Percentiles rank a stretch among this genome's conserved stretches.
These are phyloP conservation scores for Mycetomoellerius zeteki DNA, from an alignment of 1,140 invertebrate species.

Conservation along the genomic window DNA sequence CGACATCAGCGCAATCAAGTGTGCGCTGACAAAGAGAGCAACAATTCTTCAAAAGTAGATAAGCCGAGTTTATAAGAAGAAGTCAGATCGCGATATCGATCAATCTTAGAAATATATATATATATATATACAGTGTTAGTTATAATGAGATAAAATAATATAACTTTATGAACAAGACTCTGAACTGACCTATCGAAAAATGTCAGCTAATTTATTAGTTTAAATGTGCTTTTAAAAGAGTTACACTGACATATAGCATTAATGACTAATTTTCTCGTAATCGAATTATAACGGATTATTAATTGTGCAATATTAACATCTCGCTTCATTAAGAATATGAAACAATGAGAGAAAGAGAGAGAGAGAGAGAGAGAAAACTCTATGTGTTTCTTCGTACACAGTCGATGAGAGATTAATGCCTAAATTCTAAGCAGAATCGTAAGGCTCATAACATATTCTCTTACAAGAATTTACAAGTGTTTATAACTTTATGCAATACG, in stretches of 20 bases:
- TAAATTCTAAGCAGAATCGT: no score
- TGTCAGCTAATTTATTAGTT: slow-evolving; percentile 1
- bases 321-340: slow-evolving; percentile 15
- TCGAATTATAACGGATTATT: neutral
- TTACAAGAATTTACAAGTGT: no score
- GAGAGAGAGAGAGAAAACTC: neutral
- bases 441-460: no score
- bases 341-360: neutral
- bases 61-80: slow-evolving; percentile 40
- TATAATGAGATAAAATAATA: slow-evolving; percentile 30
- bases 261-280: slow-evolving; percentile 12
- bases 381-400: slow-evolving; percentile 21
- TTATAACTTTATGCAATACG: no score
- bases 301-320: slow-evolving; percentile 6
- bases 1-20: slow-evolving; percentile 81
- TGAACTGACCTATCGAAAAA: neutral
- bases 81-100: slow-evolving; percentile 8
- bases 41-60: slow-evolving; percentile 37
- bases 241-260: neutral
- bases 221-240: slow-evolving; percentile 6
- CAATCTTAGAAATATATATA: neutral
- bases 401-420: neutral
- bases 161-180: neutral
- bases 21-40: slow-evolving; percentile 76
- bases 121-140: neutral